These are phyloP conservation scores for Sturnira hondurensis DNA, from an alignment of 2,113 vertebrate species.

Conservation along the genomic window DNA sequence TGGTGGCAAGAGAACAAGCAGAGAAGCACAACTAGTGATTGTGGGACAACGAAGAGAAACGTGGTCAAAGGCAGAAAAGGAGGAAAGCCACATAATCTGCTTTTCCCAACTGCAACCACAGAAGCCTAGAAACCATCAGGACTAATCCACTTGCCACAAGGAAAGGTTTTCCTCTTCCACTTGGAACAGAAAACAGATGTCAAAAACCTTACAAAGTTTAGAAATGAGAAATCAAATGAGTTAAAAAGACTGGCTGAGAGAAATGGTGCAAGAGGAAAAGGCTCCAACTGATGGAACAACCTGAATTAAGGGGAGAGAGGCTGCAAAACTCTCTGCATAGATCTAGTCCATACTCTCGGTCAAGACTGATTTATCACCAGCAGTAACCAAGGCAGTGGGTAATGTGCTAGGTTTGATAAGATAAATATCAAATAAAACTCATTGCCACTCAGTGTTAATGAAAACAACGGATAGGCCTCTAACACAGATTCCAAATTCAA, in stretches of 20 bases:
- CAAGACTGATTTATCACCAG: neutral
- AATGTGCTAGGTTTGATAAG: neutral
- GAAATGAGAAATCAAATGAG: neutral
- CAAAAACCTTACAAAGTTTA: neutral
- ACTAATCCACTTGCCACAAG: neutral
- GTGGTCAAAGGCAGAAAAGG: neutral
- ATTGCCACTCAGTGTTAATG: neutral
- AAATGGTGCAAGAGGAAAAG: neutral
- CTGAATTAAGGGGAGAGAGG: neutral
- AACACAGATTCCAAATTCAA: neutral
- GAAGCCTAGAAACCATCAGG: neutral
- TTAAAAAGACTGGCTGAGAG: neutral
- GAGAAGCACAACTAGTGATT: neutral
- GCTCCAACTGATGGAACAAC: neutral
- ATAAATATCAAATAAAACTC: neutral
- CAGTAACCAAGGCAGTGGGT: neutral
- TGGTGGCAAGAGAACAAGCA: neutral
- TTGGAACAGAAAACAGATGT: neutral
- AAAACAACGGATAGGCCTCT: neutral
- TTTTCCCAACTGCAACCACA: neutral
- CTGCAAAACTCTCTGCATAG: neutral
- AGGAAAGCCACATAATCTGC: neutral
- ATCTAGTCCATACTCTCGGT: neutral
- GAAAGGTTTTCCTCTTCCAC: too few relatives aligned
- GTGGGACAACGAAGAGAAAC: neutral